phyloP scores from a whole-genome alignment of 2,113 vertebrate species.

The Tor tambroides region DNA sequence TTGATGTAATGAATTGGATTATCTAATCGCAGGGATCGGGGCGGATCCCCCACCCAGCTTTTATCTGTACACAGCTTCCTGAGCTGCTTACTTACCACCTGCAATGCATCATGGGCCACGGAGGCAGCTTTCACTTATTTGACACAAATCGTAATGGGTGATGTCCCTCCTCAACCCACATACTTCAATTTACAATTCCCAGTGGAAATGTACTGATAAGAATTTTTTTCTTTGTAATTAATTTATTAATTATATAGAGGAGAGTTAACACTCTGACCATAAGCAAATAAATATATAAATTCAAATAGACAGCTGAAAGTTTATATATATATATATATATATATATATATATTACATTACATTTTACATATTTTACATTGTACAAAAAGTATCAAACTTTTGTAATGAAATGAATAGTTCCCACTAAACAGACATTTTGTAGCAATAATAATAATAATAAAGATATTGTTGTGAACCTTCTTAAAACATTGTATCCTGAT shows the following conservation, averaged over 20 bases:
- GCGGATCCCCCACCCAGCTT: slow-evolving; percentile 66
- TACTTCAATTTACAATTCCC: slow-evolving; percentile 33
- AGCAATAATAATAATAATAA: neutral
- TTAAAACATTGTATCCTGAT: neutral
- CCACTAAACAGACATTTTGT: neutral
- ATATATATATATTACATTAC: too few relatives aligned
- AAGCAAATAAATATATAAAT: neutral
- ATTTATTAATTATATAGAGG: neutral
- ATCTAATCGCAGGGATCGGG: slow-evolving; percentile 75
- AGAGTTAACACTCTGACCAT: neutral
- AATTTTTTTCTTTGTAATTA: neutral
- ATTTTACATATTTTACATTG: neutral
- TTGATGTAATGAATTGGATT: slow-evolving; percentile 82
- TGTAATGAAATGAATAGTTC: neutral
- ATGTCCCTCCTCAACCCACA: neutral
- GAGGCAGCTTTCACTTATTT: slow-evolving; percentile 40
- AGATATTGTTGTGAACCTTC: neutral
- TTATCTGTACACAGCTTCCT: slow-evolving; percentile 75
- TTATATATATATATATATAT: neutral
- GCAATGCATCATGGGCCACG: slow-evolving; percentile 62
- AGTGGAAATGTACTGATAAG: slow-evolving; percentile 31
- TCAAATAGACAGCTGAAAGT: neutral
- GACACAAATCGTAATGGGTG: slow-evolving; percentile 37
- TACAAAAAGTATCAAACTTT: too few relatives aligned
- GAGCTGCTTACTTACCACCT: slow-evolving; percentile 62